Base-by-base conservation (phyloP, 1,140 invertebrate genomes). In the Anastrepha ludens region DNA sequence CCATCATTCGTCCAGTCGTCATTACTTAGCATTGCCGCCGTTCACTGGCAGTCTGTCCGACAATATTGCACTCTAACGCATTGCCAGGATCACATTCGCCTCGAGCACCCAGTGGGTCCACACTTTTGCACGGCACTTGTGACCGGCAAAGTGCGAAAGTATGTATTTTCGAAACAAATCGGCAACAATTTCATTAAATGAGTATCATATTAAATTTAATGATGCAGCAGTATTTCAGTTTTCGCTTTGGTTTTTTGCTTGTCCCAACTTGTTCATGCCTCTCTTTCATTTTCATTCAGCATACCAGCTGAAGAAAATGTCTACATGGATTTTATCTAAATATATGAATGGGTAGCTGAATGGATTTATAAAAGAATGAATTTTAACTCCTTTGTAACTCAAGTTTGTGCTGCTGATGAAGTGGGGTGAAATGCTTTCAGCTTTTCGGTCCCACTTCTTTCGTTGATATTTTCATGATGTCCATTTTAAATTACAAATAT, bases 181-280 rank as follows among this genome's bases (percentile, higher is more conserved):
- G 93, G 91, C 92, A 93, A 91, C 92, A 92, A 92, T 93, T 93
- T 93, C 91, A 93, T 93, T 93, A 93, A 93, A 93, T 93, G 92
- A 92, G 92, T 91, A 91, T 91, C 91, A 93, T 93, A 93, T 93
- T 93, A 93, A 93, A 93, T 93, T 93, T 93, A 93, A 93, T 93
- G 93, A 93, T 92, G 92, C 91, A 93, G 91, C 92, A 91, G 92
- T 93, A 93, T 93, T 93, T 93, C 91, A 93, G 92, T 93, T 93
- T 91, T 92, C 90, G 90, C 90, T 92, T 89, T 89, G 91, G 44
- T 86, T 81, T 81, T 81, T 81, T 81, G 70, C 29, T 17, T 81
- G 74, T 15, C 44, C 47, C 47, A 55, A 29, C 3, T 67, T 74
- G 39, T 17, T 15, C 44, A 74, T 44, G 1, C 67, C 47, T 11